Evolutionary conservation across 2,797 vertebrate species (phyloP), one percentile per base, ranked within the genome.

Genomic region (Syngnathus rostellatus): DNA sequence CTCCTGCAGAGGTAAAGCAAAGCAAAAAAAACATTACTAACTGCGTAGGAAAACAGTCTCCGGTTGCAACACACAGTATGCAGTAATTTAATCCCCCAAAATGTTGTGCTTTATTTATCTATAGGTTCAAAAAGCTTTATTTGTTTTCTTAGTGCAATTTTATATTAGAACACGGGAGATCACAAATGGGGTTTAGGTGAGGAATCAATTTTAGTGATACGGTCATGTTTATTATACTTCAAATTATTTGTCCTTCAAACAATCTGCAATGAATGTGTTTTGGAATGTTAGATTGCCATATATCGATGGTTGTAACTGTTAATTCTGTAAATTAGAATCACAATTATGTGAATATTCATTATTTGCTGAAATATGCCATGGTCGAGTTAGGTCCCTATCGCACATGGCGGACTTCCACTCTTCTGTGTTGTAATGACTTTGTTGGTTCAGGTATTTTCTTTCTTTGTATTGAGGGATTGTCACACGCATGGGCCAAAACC

Each of bases 1-100:
- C 82, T 96, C 95, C 96, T 98, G 81, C 14, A 41, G 66, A 69
- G 62, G 31, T 17, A 68, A 2, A 66, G 4, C 2, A 16, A 60
- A 69, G 68, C 10, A 67, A 11, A 40, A 10, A 21, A 72, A 23
- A 75, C 23, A 66, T 1, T 31, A 31, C 31, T 31, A 21, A 39
- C 57, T 1, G 67, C 31, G 25, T 17, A 31, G n/a, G 5, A 43
- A 2, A 23, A 25, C 19, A n/a, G 10, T 9, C 38, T 53, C 31
- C 31, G 31, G 31, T 31, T 31, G n/a, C n/a, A n/a, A n/a, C n/a
- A n/a, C n/a, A 8, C 21, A 11, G n/a, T 9, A n/a, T 10, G 50
- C n/a, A 51, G 0, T n/a, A 51, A n/a, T n/a, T 19, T 51, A 19
- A 21, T 7, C n/a, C 17, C n/a, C n/a, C 10, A 51, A 8, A n/a